Conservation (phyloP, 2,113 vertebrate genomes). For the Lonchura striata region DNA sequence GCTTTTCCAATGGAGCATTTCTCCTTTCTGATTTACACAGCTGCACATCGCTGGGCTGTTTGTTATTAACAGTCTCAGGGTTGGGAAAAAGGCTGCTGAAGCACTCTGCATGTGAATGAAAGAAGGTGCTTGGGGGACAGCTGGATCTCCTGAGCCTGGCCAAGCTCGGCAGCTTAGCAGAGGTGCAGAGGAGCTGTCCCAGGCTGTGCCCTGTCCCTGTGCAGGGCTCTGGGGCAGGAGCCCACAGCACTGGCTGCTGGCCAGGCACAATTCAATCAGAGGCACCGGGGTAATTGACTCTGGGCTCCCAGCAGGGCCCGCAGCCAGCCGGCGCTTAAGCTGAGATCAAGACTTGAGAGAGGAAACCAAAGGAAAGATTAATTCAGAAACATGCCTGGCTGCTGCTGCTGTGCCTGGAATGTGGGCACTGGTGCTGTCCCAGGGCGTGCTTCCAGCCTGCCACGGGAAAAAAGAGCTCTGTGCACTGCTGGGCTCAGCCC, state of each 20-base stretch:
- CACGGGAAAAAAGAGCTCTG: accelerated
- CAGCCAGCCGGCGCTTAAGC: neutral
- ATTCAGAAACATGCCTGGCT: neutral
- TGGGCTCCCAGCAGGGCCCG: neutral
- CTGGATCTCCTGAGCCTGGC: accelerated
- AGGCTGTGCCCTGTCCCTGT: neutral
- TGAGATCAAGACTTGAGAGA: neutral
- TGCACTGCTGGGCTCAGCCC: neutral
- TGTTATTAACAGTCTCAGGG: neutral
- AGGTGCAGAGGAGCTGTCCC: neutral
- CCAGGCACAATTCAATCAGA: neutral
- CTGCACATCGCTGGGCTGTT: neutral
- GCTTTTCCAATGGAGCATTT: neutral
- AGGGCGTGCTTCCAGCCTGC: neutral
- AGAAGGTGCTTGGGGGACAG: neutral
- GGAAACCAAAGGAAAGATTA: slow-evolving; percentile 20
- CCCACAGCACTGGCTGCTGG: accelerated
- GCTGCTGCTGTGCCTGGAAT: neutral
- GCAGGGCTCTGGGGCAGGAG: neutral
- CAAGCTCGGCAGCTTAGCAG: neutral
- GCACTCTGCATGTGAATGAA: neutral
- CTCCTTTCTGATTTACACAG: neutral
- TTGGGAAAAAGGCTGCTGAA: neutral
- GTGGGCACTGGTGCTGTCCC: neutral
- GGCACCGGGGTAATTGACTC: neutral